phyloP scores from a whole-genome alignment of 1,140 invertebrate species.

The Drosophila melanica region DNA sequence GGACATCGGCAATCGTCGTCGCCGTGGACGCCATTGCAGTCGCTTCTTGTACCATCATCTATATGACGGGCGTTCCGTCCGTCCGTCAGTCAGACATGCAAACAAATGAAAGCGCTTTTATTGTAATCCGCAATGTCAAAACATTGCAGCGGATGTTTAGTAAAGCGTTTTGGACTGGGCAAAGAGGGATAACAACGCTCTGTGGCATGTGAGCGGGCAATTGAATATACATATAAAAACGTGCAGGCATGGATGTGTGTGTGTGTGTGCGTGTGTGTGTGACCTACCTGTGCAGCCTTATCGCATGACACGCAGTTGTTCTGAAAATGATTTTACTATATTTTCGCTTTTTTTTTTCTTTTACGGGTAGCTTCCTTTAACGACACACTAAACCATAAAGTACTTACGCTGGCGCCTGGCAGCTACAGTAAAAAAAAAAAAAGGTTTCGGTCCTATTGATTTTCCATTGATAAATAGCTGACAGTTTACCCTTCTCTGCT shows the following conservation, averaged over 20 bases:
- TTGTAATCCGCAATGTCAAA: conserved; percentile 78
- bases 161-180: conserved; percentile 13
- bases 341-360: conserved; percentile 10
- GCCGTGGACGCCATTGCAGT: neutral
- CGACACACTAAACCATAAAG: conserved; percentile 64
- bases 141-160: conserved; percentile 70
- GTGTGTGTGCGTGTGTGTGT: conserved; percentile 34
- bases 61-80: conserved; percentile 18
- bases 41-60: neutral
- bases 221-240: conserved; percentile 30
- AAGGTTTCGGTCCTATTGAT: conserved; percentile 67
- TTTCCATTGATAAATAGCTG: conserved; percentile 79
- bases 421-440: conserved; percentile 3
- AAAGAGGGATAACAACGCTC: conserved; percentile 1
- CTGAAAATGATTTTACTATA: conserved; percentile 39
- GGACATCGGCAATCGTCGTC: conserved; percentile 24
- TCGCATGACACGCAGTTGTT: conserved; percentile 76
- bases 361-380: conserved; percentile 26
- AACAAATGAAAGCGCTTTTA: conserved; percentile 79
- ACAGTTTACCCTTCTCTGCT: conserved; percentile 47
- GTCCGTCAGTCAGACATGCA: conserved; percentile 55
- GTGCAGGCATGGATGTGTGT: neutral
- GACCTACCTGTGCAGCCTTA: conserved; percentile 61
- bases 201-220: conserved; percentile 37
- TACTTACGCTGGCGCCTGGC: conserved; percentile 16